A percentile compares a stretch with the other conserved stretches of the same genome.
These are phyloP conservation scores for Psittacula cyanocephala DNA, from an alignment of 2,113 vertebrate species.

Conservation along the genomic window DNA sequence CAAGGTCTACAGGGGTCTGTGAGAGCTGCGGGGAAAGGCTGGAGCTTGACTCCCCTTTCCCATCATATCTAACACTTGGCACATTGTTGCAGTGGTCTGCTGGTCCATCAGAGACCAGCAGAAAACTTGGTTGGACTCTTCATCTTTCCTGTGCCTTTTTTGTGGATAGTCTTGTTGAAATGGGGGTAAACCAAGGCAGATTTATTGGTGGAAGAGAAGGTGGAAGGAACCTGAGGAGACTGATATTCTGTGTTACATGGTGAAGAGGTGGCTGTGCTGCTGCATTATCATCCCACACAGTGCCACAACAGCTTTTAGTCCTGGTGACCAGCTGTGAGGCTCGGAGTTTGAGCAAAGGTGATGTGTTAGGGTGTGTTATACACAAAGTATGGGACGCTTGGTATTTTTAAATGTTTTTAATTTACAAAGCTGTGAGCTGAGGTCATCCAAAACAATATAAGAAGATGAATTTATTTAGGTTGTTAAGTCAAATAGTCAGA, in stretches of 20 bases:
- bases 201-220: background rate
- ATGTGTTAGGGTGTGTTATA: background rate
- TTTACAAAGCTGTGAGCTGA: background rate
- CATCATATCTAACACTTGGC: background rate
- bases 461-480: background rate
- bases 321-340: background rate
- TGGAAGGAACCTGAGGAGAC: background rate
- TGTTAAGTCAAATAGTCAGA: background rate
- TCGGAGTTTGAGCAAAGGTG: background rate
- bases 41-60: background rate
- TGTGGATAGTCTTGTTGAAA: background rate
- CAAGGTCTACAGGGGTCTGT: background rate
- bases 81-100: rapidly evolving
- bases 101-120: background rate
- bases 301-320: background rate
- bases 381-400: background rate
- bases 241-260: background rate
- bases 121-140: background rate
- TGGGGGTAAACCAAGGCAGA: background rate
- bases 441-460: background rate
- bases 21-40: background rate
- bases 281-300: background rate
- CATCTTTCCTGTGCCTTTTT: background rate
- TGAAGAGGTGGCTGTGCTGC: background rate
- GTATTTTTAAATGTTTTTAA: background rate